phyloP scores from a whole-genome alignment of 2,113 vertebrate genomes.

The Struthidea cinerea region DNA sequence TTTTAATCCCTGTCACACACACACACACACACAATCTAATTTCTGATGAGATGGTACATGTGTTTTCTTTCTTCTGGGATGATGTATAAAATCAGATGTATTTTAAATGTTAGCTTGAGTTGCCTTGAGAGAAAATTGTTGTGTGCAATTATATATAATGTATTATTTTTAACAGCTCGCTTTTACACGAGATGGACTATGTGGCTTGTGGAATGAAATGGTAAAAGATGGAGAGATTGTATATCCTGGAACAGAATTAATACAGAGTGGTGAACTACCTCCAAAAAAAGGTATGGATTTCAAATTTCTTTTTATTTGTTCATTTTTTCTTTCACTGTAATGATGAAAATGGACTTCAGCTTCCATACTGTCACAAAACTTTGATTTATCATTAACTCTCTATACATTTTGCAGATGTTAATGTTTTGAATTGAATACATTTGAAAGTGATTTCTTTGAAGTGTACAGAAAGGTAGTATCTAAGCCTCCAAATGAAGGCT shows the following conservation, averaged over 20 bases:
- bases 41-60: background rate
- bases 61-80: background rate
- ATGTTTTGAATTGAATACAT: background rate
- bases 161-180: constrained; percentile 79
- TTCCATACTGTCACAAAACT: background rate
- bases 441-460: background rate
- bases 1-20: background rate
- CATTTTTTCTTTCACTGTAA: background rate
- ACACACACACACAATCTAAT: fast-evolving
- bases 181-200: constrained; percentile 93
- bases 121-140: background rate
- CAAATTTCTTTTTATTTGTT: background rate
- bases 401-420: background rate
- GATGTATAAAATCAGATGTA: background rate
- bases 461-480: background rate
- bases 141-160: background rate
- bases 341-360: background rate
- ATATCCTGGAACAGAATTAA: constrained; percentile 83
- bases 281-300: constrained; percentile 74
- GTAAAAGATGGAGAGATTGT: constrained; percentile 97
- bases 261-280: constrained; percentile 78
- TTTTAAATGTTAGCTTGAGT: background rate
- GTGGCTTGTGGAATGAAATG: constrained; percentile 99
- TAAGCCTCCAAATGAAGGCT: background rate
- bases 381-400: background rate